A percentile compares a stretch with the other conserved stretches of the same genome.
phyloP scores from a whole-genome alignment of 2,113 vertebrate species.

The Xerus inauris region DNA sequence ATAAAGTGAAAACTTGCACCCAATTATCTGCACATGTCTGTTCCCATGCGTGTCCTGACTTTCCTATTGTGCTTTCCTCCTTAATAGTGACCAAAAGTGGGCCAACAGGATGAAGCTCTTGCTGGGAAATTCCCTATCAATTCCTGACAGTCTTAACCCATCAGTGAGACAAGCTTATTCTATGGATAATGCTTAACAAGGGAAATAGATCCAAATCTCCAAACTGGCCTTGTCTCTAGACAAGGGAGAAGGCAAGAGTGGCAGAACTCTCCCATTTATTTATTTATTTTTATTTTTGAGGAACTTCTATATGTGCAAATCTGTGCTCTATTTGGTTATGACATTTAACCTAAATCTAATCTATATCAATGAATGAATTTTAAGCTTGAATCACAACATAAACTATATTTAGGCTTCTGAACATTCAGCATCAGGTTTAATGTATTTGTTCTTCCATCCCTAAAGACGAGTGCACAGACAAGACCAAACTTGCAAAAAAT shows the following conservation, averaged over 20 bases:
- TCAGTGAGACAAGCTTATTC: not conserved
- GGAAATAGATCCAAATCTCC: not conserved
- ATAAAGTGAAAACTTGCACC: not conserved
- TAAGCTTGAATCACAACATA: not conserved
- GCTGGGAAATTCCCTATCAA: not conserved
- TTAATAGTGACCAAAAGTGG: not conserved
- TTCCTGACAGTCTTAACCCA: not conserved
- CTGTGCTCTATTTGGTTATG: not conserved
- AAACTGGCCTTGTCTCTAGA: not conserved
- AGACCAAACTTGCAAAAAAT: not conserved
- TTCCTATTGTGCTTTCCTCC: not conserved
- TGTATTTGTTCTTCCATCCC: not conserved
- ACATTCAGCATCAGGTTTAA: not conserved
- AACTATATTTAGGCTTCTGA: not conserved
- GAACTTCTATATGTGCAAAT: not conserved
- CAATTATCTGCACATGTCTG: not conserved
- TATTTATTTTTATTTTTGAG: not conserved
- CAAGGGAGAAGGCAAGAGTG: not conserved
- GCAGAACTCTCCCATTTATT: not conserved
- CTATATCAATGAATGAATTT: constrained; percentile 22
- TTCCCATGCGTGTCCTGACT: not conserved
- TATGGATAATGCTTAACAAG: not conserved
- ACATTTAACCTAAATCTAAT: not conserved
- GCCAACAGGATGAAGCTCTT: not conserved
- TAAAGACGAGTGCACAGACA: not conserved